Evolutionary conservation across 2,888 invertebrate species (phyloP).

Genomic region (Agrotis segetum): DNA sequence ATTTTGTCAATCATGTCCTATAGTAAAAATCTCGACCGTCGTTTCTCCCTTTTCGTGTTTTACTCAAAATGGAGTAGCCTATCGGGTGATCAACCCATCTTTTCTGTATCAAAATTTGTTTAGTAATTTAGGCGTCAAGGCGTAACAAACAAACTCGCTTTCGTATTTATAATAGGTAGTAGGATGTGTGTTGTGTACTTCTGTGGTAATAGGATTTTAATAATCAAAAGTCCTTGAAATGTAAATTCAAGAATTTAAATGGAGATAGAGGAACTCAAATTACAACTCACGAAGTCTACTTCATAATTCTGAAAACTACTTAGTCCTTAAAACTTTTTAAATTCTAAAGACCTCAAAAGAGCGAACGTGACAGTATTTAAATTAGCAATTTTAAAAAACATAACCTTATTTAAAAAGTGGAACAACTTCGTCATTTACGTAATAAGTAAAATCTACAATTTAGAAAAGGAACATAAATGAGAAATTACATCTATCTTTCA

Average conservation of each 20-base stretch:
- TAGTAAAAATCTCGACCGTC: no score
- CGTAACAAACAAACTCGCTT: no score
- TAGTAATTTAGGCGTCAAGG: no score
- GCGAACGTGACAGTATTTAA: slow-evolving; percentile 25
- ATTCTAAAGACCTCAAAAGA: slow-evolving; percentile 30
- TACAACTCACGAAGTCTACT: slow-evolving; percentile 9
- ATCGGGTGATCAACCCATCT: no score
- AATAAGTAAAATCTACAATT: slow-evolving; percentile 48
- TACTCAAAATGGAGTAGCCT: no score
- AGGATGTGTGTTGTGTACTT: no score
- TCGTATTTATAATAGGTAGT: no score
- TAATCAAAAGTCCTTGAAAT: background rate
- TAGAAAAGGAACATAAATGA: slow-evolving; percentile 43
- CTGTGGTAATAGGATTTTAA: background rate
- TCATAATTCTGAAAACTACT: slow-evolving; percentile 22
- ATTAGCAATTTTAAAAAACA: slow-evolving; percentile 36
- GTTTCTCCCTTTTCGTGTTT: no score
- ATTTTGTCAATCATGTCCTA: no score
- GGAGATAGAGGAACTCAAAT: background rate
- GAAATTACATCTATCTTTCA: slow-evolving; percentile 52
- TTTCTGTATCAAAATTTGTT: no score
- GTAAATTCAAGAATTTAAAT: background rate
- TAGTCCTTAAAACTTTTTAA: slow-evolving; percentile 16
- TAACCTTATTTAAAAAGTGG: slow-evolving; percentile 34
- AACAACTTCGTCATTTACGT: slow-evolving; percentile 25